Conservation (phyloP, 1,140 invertebrate species). For the Rhopalosiphum maidis region DNA sequence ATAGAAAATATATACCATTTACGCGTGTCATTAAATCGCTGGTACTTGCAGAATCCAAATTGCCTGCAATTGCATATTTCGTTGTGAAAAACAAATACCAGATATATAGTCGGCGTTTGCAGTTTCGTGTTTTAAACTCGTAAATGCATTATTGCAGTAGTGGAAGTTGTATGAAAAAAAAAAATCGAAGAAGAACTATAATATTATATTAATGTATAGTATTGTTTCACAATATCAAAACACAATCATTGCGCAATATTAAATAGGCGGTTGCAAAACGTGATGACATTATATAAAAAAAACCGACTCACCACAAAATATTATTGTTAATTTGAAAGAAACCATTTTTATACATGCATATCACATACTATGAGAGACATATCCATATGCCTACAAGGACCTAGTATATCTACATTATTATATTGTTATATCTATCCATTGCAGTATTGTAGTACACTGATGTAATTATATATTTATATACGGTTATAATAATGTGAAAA, state of each 20-base stretch:
- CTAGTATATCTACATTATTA: background rate
- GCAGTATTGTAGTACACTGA: background rate
- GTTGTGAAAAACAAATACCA: background rate
- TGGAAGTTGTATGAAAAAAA: background rate
- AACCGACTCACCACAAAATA: background rate
- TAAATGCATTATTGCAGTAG: background rate
- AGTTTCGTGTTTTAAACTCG: background rate
- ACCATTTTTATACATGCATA: background rate
- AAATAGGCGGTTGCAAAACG: background rate
- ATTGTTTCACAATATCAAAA: background rate
- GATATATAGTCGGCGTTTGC: background rate
- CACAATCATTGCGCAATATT: background rate
- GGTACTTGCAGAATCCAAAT: background rate
- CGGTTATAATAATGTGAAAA: background rate
- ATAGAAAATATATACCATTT: background rate
- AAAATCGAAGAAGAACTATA: background rate
- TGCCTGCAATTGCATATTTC: background rate
- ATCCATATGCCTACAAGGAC: background rate
- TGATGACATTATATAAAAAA: background rate
- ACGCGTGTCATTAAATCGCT: background rate
- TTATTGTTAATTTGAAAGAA: conserved; percentile 6
- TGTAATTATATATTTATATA: background rate
- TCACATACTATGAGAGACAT: too few relatives aligned
- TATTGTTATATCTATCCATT: background rate
- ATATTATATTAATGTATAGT: background rate